Conservation (phyloP, 1,140 invertebrate species). For the Lordiphosa clarofinis region DNA sequence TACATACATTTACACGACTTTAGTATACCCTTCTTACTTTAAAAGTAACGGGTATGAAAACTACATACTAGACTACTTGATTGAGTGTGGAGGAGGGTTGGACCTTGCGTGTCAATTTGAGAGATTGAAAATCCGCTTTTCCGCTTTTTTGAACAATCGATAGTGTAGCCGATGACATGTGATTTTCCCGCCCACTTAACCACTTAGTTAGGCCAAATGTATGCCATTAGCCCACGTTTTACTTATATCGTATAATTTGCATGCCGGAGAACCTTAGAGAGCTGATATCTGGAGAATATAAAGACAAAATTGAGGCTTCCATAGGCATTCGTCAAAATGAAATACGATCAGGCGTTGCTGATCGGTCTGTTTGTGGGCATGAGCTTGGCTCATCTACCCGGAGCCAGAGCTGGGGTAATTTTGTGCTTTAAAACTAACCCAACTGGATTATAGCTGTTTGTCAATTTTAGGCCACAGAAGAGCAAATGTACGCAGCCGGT, state of each 20-base stretch:
- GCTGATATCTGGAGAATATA: slow-evolving; percentile 2
- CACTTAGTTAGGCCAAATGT: slow-evolving; percentile 6
- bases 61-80: no score
- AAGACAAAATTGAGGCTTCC: neutral
- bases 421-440: neutral
- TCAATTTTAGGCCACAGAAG: slow-evolving; percentile 81
- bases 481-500: slow-evolving; percentile 69
- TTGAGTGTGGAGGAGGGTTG: no score
- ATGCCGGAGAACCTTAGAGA: neutral
- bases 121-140: no score
- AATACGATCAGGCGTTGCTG: slow-evolving; percentile 3
- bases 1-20: no score
- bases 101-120: no score
- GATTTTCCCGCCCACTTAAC: slow-evolving; percentile 1
- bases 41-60: no score
- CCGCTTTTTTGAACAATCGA: no score
- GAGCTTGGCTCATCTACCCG: neutral
- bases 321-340: slow-evolving; percentile 2
- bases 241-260: slow-evolving; percentile 3
- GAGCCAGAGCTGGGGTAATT: slow-evolving; percentile 15
- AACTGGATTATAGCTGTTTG: neutral
- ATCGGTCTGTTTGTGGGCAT: neutral
- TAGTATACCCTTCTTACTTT: no score
- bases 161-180: slow-evolving; percentile 2
- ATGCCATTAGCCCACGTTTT: slow-evolving; percentile 6